These are phyloP conservation scores for Sceloporus tristichus DNA, from an alignment of 2,113 vertebrate species.

Conservation along the genomic window DNA sequence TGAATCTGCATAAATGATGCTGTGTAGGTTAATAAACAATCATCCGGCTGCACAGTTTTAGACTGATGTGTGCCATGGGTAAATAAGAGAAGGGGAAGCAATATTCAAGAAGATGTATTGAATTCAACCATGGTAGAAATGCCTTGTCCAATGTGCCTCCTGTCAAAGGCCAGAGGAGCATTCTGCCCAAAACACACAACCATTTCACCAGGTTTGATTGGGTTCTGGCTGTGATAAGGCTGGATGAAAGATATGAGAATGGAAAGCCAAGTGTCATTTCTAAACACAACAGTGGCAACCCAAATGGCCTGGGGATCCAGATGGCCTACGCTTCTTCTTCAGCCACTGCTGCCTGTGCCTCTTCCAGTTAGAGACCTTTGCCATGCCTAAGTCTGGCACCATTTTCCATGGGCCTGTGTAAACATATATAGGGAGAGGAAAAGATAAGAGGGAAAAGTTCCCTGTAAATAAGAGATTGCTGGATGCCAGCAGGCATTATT, in stretches of 20 bases:
- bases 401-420: constrained; percentile 49
- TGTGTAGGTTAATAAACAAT: background rate
- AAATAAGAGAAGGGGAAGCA: background rate
- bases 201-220: constrained; percentile 28
- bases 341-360: background rate
- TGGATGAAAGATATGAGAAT: constrained; percentile 28
- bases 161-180: background rate
- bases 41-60: background rate
- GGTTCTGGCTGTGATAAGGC: constrained; percentile 14
- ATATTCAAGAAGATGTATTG: background rate
- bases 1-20: background rate
- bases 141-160: background rate
- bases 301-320: constrained; percentile 48
- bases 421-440: constrained; percentile 61
- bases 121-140: background rate
- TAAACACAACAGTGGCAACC: background rate
- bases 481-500: constrained; percentile 63
- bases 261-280: constrained; percentile 23
- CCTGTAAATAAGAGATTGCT: constrained; percentile 61
- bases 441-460: constrained; percentile 54
- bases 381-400: constrained; percentile 25
- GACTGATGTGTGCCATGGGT: background rate
- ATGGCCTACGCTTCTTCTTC: constrained; percentile 55
- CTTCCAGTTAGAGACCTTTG: constrained; percentile 49
- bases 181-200: background rate